Evolutionary conservation across 1,140 invertebrate species (phyloP).

Genomic region (Sesamia nonagrioides): DNA sequence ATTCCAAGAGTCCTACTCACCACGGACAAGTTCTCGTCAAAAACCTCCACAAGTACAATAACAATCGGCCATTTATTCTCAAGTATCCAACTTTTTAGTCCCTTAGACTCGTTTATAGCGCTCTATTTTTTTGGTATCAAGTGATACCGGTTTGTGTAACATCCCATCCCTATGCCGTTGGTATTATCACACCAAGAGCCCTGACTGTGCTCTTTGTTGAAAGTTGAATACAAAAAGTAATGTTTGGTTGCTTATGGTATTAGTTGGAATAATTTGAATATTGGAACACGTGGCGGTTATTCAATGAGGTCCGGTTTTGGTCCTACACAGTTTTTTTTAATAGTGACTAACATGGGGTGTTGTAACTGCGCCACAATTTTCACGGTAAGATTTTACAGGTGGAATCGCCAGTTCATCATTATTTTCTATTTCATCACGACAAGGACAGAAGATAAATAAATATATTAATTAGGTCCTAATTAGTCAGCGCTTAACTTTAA

Average conservation of each 20-base stretch:
- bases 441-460: no score
- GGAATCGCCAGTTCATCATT: no score
- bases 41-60: neutral
- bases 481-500: no score
- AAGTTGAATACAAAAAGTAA: conserved; percentile 1
- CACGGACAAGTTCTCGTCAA: neutral
- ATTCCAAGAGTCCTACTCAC: neutral
- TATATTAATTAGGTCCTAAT: no score
- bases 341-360: no score
- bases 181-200: conserved; percentile 1
- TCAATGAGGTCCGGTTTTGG: neutral
- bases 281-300: neutral
- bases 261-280: neutral
- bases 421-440: no score
- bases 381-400: no score
- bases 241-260: neutral
- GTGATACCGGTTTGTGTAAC: conserved; percentile 31
- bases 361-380: no score
- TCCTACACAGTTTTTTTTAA: neutral
- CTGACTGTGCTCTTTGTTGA: conserved; percentile 24
- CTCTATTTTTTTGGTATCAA: conserved; percentile 42
- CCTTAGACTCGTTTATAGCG: conserved; percentile 35
- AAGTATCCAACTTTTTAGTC: conserved; percentile 29
- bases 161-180: conserved; percentile 14
- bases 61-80: conserved; percentile 26